Percentiles rank a stretch among this genome's conserved stretches.
phyloP scores from a whole-genome alignment of 2,888 invertebrate species.

The Scelioninae gen. 2 region DNA sequence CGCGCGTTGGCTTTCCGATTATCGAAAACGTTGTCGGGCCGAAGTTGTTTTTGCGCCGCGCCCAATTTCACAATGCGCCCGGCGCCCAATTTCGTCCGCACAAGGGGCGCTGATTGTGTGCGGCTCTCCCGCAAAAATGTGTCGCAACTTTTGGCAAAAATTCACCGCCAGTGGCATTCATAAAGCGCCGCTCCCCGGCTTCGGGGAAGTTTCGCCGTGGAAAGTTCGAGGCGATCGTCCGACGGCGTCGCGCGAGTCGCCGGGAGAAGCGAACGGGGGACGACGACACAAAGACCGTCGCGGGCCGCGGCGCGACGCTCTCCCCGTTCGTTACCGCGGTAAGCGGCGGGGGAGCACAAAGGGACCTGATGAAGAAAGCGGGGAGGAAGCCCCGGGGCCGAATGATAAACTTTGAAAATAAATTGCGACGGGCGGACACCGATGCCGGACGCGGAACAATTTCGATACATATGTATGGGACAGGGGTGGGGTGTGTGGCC shows the following conservation, averaged over 20 bases:
- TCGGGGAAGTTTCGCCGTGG: slow-evolving; percentile 43
- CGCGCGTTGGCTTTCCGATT: slow-evolving; percentile 7
- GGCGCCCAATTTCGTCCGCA: slow-evolving; percentile 40
- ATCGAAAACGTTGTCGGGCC: slow-evolving; percentile 6
- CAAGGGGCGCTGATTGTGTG: slow-evolving; percentile 51
- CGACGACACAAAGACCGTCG: slow-evolving; percentile 50
- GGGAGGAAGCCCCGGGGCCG: slow-evolving; percentile 51
- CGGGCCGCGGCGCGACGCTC: slow-evolving; percentile 42
- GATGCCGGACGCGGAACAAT: slow-evolving; percentile 52
- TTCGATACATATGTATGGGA: slow-evolving; percentile 56
- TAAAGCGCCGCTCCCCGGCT: slow-evolving; percentile 43
- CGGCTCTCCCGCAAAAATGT: slow-evolving; percentile 42
- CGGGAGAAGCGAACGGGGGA: slow-evolving; percentile 35
- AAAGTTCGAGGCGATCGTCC: slow-evolving; percentile 54
- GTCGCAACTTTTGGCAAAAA: slow-evolving; percentile 51
- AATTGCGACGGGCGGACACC: slow-evolving; percentile 41
- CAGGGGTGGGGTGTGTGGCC: too few relatives aligned
- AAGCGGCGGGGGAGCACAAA: slow-evolving; percentile 51
- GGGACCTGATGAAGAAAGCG: slow-evolving; percentile 51
- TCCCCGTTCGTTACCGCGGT: slow-evolving; percentile 56
- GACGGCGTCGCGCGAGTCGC: slow-evolving; percentile 43
- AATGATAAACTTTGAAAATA: slow-evolving; percentile 59
- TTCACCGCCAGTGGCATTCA: slow-evolving; percentile 49
- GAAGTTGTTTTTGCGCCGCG: slow-evolving; percentile 32
- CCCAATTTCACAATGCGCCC: slow-evolving; percentile 24